Evolutionary conservation across 2,888 invertebrate genomes (phyloP), one percentile per base, ranked within the genome.

Genomic region (Tortrix viridana): DNA sequence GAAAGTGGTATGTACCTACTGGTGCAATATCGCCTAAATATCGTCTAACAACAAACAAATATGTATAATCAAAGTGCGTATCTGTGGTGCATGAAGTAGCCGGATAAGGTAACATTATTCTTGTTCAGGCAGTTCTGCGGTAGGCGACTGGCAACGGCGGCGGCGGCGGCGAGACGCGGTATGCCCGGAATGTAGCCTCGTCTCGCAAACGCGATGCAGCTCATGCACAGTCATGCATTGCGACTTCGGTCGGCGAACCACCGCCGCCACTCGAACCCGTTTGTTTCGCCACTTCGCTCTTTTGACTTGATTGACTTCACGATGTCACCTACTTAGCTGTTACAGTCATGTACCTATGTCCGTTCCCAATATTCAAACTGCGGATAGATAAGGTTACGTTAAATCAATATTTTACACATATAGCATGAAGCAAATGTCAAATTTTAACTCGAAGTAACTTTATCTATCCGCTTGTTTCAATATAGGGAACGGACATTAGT

Each of bases 171-270:
- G 80, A 82, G 75, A 77, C 80, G 71, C 68, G 82, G 83, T 73
- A 87, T 85, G 83, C 65, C 66, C 69, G 83, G 86, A 86, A 85
- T 88, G 85, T 77, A 80, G 81, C 74, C 74, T 69, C 73, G 75
- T 78, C 76, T 75, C 78, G 77, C 76, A 71, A 75, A 74, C 77
- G 76, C 58, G 63, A 46, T 53, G 63, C 63, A 63, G 22, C 53
- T 44, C 23, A 71, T 79, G 80, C 78, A 70, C 58, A 49, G 71
- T 69, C 74, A 67, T 75, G 76, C 74, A 74, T 73, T 74, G 74
- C 65, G 60, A 60, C 62, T 62, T 62, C 50, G 56, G 62, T 76
- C 80, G 79, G 80, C 81, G 76, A 82, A 81, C 80, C 80, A 80
- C 75, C 82, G 84, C 72, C 19, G 75, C 73, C 72, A 81, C 72